phyloP scores from a whole-genome alignment of 2,888 invertebrate species.

The Leptopilina myrica region DNA sequence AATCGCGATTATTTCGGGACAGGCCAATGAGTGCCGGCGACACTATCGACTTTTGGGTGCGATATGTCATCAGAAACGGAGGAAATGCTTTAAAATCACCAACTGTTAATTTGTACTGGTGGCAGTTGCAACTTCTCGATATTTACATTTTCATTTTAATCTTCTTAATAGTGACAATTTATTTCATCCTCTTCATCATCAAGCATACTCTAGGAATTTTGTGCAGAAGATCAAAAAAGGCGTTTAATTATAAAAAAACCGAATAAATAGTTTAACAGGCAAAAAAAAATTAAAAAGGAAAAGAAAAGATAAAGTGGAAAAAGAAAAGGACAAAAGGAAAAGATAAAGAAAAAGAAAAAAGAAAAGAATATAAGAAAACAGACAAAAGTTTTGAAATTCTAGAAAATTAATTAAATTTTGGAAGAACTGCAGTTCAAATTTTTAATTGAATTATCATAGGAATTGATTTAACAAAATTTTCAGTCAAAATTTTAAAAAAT shows the following conservation, averaged over 20 bases:
- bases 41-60: constrained; percentile 65
- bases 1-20: constrained; percentile 60
- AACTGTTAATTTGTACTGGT: constrained; percentile 60
- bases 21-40: constrained; percentile 62
- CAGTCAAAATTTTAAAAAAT: too few species aligned
- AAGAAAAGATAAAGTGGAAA: too few species aligned
- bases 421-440: too few species aligned
- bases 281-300: background rate
- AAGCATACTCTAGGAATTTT: background rate
- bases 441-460: too few species aligned
- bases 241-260: background rate
- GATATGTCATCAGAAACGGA: constrained; percentile 68
- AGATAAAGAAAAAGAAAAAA: too few species aligned
- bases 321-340: too few species aligned
- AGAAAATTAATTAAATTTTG: too few species aligned
- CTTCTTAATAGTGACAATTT: background rate
- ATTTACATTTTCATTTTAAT: constrained; percentile 52
- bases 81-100: constrained; percentile 60
- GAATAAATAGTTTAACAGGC: background rate
- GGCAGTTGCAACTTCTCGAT: constrained; percentile 64
- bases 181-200: background rate
- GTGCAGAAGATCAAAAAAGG: background rate
- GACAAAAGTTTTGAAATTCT: too few species aligned
- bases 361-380: too few species aligned
- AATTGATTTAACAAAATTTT: too few species aligned